Conservation (phyloP, 1,140 invertebrate species). For the Thrips palmi region DNA sequence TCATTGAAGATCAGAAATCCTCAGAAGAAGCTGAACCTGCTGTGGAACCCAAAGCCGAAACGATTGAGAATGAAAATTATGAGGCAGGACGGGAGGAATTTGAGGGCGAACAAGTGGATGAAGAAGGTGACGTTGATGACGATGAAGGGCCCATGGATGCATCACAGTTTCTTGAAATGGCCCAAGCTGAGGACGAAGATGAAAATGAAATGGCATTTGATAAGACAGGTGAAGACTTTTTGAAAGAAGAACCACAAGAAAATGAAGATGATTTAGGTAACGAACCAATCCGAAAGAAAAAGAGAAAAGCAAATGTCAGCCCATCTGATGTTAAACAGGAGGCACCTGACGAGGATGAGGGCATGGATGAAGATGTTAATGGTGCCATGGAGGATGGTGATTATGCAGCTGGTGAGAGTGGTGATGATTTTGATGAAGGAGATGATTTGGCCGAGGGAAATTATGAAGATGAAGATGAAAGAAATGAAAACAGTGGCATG, state of each 20-base stretch:
- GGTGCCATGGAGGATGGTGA: slow-evolving; percentile 21
- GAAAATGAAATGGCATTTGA: slow-evolving; percentile 1
- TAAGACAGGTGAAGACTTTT: too few species aligned
- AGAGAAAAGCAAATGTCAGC: background rate
- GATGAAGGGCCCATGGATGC: slow-evolving; percentile 19
- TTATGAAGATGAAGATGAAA: slow-evolving; percentile 8
- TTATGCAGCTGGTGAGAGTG: slow-evolving; percentile 4
- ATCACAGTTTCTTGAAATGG: slow-evolving; percentile 5
- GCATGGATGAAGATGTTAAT: slow-evolving; percentile 11
- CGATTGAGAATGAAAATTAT: slow-evolving; percentile 3
- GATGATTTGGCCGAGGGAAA: slow-evolving; percentile 11
- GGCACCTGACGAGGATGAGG: slow-evolving; percentile 8
- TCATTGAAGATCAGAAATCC: background rate
- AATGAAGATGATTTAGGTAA: background rate
- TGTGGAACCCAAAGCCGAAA: slow-evolving; percentile 9
- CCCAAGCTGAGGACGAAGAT: slow-evolving; percentile 18
- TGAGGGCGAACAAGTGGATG: slow-evolving; percentile 4
- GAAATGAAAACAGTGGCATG: background rate
- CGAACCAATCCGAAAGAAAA: slow-evolving; percentile 5
- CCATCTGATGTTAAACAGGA: slow-evolving; percentile 1
- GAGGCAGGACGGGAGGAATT: slow-evolving; percentile 6
- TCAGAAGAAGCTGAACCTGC: slow-evolving; percentile 7
- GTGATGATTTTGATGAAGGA: slow-evolving; percentile 13
- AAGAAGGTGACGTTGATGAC: slow-evolving; percentile 17
- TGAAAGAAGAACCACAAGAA: too few species aligned